Conservation (phyloP, 2,888 invertebrate species). For the Callyntrura guangdongensis region DNA sequence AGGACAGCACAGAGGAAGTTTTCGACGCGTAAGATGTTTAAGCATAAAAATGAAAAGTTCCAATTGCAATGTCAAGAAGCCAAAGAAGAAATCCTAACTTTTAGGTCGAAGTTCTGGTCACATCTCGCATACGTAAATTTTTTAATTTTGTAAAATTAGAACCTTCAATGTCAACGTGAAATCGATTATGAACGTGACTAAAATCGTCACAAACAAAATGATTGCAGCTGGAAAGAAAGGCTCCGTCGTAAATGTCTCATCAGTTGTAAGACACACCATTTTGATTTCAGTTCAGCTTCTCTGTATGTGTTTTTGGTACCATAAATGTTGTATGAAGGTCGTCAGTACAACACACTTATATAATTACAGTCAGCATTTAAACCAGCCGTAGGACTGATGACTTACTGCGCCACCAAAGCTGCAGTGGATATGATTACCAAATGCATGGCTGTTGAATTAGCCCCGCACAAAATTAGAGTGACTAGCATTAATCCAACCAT, state of each 20-base stretch:
- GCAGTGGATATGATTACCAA: conserved; percentile 94
- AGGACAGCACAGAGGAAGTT: conserved; percentile 89
- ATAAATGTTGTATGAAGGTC: too few species aligned
- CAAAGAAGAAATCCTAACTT: too few species aligned
- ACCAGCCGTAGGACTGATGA: conserved; percentile 62
- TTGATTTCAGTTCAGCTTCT: not conserved
- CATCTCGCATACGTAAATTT: conserved; percentile 19
- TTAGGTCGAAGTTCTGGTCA: not conserved
- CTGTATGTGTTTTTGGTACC: too few species aligned
- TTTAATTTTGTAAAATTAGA: conserved; percentile 84
- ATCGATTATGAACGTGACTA: conserved; percentile 93
- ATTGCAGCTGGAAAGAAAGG: conserved; percentile 90
- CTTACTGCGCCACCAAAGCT: conserved; percentile 94
- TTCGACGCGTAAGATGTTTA: conserved; percentile 89
- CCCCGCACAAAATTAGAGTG: conserved; percentile 92
- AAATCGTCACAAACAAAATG: conserved; percentile 92
- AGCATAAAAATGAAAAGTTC: not conserved
- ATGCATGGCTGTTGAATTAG: conserved; percentile 94
- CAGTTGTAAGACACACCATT: conserved; percentile 88
- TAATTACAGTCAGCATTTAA: conserved; percentile 55
- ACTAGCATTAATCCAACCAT: conserved; percentile 97
- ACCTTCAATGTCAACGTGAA: conserved; percentile 92
- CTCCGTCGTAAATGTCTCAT: conserved; percentile 96
- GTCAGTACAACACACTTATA: too few species aligned
- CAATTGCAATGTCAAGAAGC: too few species aligned